Evolutionary conservation across 2,113 vertebrate species (phyloP), one percentile per base, ranked within the genome.

Genomic region (Vanacampus margaritifer): DNA sequence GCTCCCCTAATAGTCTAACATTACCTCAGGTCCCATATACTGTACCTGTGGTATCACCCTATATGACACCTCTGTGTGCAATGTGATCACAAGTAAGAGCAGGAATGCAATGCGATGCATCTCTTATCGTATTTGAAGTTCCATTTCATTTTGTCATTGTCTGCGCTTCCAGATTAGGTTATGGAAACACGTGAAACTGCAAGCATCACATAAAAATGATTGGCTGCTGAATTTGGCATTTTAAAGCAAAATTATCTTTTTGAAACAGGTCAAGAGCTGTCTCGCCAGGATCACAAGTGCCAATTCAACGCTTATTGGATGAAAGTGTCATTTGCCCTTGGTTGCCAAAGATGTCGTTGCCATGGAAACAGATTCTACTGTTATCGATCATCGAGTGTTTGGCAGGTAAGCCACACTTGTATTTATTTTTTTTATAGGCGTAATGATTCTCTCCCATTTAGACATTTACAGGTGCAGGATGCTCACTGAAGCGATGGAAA

Each of bases 301-400:
- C 67, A 79, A 70, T 83, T 92, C 84, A 79, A 85, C 85, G 76
- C 91, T 88, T 90, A 84, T 91, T 89, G 89, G 87, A 88, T 85
- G 87, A 90, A 85, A 91, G 79, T 75, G 84, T 79, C 87, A 84
- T 89, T 90, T 90, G 89, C 81, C 89, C 88, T 72, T 84, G 87
- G 90, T 73, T 82, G 71, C 90, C 89, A 93, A 94, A 94, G 93
- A 98, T 97, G 95, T 88, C 86, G 93, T 93, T 95, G 87, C 92
- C 93, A 91, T 96, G 95, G 96, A 93, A 93, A 93, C 94, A 91
- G 84, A 79, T 94, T 91, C 82, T 97, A 78, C 93, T 98, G 84
- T 85, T 95, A 78, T 93, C 91, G 58, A 87, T 96, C 90, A 82
- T 94, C 83, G 89, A 94, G 90, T 93, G 93, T 90, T 89, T 96